These are phyloP conservation scores for Alcedo atthis DNA, from an alignment of 2,797 vertebrate genomes.

Conservation along the genomic window DNA sequence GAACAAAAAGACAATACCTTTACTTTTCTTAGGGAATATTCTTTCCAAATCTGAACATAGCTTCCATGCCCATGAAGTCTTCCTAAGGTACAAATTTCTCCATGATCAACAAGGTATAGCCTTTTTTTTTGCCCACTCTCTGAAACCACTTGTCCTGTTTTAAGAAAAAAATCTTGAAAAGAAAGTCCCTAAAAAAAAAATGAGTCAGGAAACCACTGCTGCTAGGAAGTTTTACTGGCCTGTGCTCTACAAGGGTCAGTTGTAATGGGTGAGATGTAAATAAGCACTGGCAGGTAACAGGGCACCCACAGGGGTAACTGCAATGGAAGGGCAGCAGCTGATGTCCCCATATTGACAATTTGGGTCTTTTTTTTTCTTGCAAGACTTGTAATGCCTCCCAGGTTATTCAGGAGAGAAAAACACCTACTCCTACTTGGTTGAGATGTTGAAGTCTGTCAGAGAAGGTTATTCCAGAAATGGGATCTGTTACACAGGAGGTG, in stretches of 20 bases:
- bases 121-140: constrained; percentile 61
- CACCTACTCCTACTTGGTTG: background rate
- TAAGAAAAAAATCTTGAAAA: constrained; percentile 67
- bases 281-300: background rate
- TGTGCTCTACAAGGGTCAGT: background rate
- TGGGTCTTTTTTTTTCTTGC: background rate
- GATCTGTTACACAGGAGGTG: background rate
- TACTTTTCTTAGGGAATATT: constrained; percentile 44
- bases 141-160: constrained; percentile 70
- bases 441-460: background rate
- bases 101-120: constrained; percentile 56
- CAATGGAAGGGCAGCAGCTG: background rate
- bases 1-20: constrained; percentile 43
- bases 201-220: constrained; percentile 42
- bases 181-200: constrained; percentile 47
- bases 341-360: background rate
- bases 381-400: background rate
- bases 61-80: constrained; percentile 50
- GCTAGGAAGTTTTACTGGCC: background rate
- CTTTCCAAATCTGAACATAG: constrained; percentile 41
- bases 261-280: background rate
- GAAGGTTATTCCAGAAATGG: background rate
- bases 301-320: background rate
- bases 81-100: constrained; percentile 60
- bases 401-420: background rate